Percentiles rank a stretch among this genome's conserved stretches.
phyloP scores from a whole-genome alignment of 2,888 invertebrate species.

The Acleris cristana region DNA sequence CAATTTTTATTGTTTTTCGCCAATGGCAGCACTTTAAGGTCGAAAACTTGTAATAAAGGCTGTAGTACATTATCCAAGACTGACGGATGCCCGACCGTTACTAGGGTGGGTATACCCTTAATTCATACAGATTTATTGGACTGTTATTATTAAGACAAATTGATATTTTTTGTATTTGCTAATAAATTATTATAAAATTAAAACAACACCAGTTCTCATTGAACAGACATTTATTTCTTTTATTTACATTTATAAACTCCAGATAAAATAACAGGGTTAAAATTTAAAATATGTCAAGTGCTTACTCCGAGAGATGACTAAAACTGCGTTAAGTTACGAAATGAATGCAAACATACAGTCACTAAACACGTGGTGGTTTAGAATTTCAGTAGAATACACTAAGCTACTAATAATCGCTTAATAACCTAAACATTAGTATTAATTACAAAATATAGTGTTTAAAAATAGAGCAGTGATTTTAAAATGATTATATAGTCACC shows the following conservation, averaged over 20 bases:
- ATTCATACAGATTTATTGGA: not conserved
- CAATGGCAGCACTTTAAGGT: too few species aligned
- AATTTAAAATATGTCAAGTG: constrained; percentile 48
- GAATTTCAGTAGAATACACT: not conserved
- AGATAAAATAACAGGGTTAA: constrained; percentile 75
- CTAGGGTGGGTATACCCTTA: too few species aligned
- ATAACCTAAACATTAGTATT: too few species aligned
- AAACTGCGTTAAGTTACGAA: constrained; percentile 8
- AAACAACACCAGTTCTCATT: constrained; percentile 54
- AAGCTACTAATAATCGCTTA: too few species aligned
- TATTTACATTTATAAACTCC: constrained; percentile 53
- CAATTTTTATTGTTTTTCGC: too few species aligned
- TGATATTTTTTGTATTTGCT: constrained; percentile 29
- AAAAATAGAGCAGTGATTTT: too few species aligned
- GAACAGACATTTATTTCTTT: constrained; percentile 80
- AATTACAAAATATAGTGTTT: too few species aligned
- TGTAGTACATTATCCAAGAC: too few species aligned
- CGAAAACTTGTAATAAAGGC: too few species aligned
- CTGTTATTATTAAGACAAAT: constrained; percentile 33
- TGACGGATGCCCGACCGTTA: too few species aligned
- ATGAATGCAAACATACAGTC: not conserved
- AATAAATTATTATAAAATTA: constrained; percentile 44
- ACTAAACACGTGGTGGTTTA: not conserved
- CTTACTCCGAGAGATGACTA: constrained; percentile 25
- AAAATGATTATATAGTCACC: too few species aligned